phyloP scores from a whole-genome alignment of 2,888 invertebrate genomes.

The Acheta domesticus region DNA sequence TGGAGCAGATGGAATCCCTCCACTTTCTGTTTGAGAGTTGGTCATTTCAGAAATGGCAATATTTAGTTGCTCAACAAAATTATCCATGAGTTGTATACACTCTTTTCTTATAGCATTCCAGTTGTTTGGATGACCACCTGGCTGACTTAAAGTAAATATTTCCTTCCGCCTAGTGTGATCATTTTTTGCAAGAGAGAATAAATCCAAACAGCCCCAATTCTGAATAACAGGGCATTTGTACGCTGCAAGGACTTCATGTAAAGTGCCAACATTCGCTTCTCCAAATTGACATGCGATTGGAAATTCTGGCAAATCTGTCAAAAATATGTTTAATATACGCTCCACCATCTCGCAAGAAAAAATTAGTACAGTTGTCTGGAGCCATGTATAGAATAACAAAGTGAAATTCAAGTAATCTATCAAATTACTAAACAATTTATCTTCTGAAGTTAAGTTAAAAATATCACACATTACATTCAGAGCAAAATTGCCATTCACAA shows the following conservation, averaged over 20 bases:
- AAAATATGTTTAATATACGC: constrained; percentile 64
- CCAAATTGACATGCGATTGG: constrained; percentile 51
- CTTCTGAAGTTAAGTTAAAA: constrained; percentile 55
- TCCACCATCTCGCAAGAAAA: constrained; percentile 68
- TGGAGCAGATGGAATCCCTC: not conserved
- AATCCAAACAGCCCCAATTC: constrained; percentile 72
- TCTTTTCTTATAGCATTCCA: constrained; percentile 72
- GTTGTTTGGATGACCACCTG: constrained; percentile 83
- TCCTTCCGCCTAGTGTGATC: constrained; percentile 58
- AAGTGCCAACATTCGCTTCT: constrained; percentile 48
- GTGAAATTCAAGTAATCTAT: constrained; percentile 51
- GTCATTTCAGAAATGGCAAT: not conserved
- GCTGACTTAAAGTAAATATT: constrained; percentile 71
- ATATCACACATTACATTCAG: constrained; percentile 53
- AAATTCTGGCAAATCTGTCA: constrained; percentile 68
- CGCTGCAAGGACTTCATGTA: constrained; percentile 60
- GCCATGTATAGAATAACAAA: constrained; percentile 63
- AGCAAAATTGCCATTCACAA: constrained; percentile 57
- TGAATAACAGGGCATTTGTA: constrained; percentile 66
- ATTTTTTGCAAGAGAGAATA: constrained; percentile 64
- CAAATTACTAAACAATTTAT: constrained; percentile 52
- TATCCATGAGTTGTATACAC: constrained; percentile 60
- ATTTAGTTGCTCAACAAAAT: constrained; percentile 51
- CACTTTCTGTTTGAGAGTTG: not conserved
- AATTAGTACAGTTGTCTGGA: constrained; percentile 65